These are phyloP conservation scores for Heliconius himera DNA, from an alignment of 1,140 invertebrate genomes.

Conservation along the genomic window DNA sequence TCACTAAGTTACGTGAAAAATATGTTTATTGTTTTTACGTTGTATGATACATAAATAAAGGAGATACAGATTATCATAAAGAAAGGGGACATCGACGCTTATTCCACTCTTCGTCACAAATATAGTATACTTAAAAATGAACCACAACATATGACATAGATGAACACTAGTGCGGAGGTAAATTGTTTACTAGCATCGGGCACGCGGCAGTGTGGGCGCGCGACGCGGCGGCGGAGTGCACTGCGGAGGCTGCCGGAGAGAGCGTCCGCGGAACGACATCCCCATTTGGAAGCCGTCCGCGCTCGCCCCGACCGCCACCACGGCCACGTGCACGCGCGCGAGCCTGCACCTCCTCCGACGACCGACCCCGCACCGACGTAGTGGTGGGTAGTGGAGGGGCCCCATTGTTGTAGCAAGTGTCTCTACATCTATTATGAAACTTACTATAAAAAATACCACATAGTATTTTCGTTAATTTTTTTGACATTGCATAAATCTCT, in stretches of 20 bases:
- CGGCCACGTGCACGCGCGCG: background rate
- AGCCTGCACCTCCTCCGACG: background rate
- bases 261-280: conserved; percentile 28
- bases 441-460: no score
- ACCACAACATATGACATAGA: background rate
- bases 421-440: no score
- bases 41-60: background rate
- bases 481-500: no score
- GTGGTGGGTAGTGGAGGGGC: no score
- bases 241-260: conserved; percentile 16
- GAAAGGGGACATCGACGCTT: background rate
- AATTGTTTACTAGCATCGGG: background rate
- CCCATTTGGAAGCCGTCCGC: conserved; percentile 27
- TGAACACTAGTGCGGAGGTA: background rate
- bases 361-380: no score
- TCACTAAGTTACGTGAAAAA: background rate
- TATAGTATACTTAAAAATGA: no score
- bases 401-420: no score
- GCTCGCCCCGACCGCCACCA: conserved; percentile 7
- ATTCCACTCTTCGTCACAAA: background rate
- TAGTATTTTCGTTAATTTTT: no score
- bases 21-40: background rate
- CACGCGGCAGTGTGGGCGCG: background rate
- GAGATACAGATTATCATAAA: background rate
- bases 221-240: background rate